Evolutionary conservation across 2,113 vertebrate species (phyloP), one percentile per base, ranked within the genome.

Genomic region (Panthera leo): DNA sequence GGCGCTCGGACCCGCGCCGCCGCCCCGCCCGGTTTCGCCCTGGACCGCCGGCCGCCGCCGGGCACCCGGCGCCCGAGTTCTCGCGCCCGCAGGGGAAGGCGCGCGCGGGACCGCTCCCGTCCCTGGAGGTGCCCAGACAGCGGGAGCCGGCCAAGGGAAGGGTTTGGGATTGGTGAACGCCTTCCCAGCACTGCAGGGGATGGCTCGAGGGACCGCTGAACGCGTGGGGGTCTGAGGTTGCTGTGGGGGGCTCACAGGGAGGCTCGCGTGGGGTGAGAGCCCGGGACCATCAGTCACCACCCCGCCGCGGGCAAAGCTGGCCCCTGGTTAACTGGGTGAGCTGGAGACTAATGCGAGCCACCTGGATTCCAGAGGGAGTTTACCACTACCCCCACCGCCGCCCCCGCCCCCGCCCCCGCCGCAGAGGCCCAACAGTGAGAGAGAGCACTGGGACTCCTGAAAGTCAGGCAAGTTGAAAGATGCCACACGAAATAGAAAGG

Each of bases 1-100:
- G 91, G 93, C 88, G 79, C 98, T 98, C 98, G 97, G 96, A 98
- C 98, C 98, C 89, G 89, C 88, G 95, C 91, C 80, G 39, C 92
- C 7, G 96, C 98, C 97, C 97, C 96, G 48, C 98, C 98, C 88
- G 91, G 75, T 89, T 18, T 36, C n/a, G 61, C 58, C 14, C 58
- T 0, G 0, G 13, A 23, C 70, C 0, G 25, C 58, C 0, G 5
- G 4, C 12, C 16, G 36, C 58, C 23, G 31, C 71, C 6, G 0
- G 21, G 7, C 45, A 0, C 3, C 14, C 0, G 61, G 1, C 34
- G n/a, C 11, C 2, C 1, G n/a, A 5, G 0, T 3, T 5, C 1
- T 1, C 1, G 67, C 23, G 27, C 12, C 36, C 36, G 18, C 31
- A 2, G 1, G 13, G 25, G 3, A 19, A 0, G 73, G 85, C n/a